Evolutionary conservation across 2,113 vertebrate genomes (phyloP), one percentile per base, ranked within the genome.

Genomic region (Choloepus hoffmanni): DNA sequence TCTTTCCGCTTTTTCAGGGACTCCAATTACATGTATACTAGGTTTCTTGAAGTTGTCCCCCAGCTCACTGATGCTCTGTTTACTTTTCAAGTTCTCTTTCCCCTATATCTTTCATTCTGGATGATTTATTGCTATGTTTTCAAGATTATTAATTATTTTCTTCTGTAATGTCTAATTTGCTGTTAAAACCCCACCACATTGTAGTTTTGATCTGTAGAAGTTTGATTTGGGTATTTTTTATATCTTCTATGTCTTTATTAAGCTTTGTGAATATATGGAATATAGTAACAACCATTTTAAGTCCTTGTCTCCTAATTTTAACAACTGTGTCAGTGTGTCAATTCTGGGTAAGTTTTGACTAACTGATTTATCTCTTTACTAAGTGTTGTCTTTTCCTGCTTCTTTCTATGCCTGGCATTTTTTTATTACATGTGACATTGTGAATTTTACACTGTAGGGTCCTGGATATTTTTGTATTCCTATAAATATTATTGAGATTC

Each of bases 161-260:
- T 85, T 78, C 24, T 74, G 8, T 19, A 70, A 21, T 82, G 21
- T 48, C 36, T 88, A 92, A 90, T 67, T 92, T 65, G 76, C 33
- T 36, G 4, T 82, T 76, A 79, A 58, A 58, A 89, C 40, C 24
- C 77, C 33, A 92, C 19, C 7, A 67, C 36, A 77, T 9, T 73
- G 24, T 15, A 68, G 62, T 77, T 89, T 94, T 94, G 43, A 85
- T 77, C 50, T 60, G 18, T 53, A 85, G 40, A 40, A 76, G 60
- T 83, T 85, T 85, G 76, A 87, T 88, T 55, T 92, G 18, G 45
- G 18, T 65, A 28, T 92, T 45, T 90, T 83, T 92, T 68, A 74
- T n/a, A 85, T 63, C 8, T 82, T 84, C 21, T 60, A 86, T 81
- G 3, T 68, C 21, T 93, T 77, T 28, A 43, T 43, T 11, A 88